Percentiles rank a stretch among this genome's conserved stretches.
phyloP scores from a whole-genome alignment of 2,113 vertebrate genomes.

The Ammodytes dubius region DNA sequence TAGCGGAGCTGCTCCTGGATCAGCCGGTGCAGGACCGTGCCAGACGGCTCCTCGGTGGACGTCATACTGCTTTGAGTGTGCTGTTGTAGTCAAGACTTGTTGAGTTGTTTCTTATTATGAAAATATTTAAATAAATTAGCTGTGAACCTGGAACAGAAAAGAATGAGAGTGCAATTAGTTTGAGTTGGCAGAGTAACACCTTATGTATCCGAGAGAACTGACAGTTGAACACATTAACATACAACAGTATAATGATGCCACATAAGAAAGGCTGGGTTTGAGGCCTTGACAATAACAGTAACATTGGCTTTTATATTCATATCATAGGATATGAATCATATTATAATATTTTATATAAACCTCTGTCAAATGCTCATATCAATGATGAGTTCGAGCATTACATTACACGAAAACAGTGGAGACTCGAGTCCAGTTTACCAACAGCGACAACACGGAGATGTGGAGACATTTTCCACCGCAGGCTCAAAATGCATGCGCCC shows the following conservation, averaged over 20 bases:
- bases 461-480: constrained; percentile 68
- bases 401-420: neutral
- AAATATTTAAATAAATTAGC: constrained; percentile 28
- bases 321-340: neutral
- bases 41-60: constrained; percentile 91
- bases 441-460: constrained; percentile 72
- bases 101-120: constrained; percentile 12
- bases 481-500: constrained; percentile 62
- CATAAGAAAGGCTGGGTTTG: neutral
- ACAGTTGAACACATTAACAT: neutral
- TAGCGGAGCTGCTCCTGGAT: constrained; percentile 99
- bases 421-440: neutral
- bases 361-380: neutral
- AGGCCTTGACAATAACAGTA: neutral
- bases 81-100: constrained; percentile 27
- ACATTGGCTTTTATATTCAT: neutral
- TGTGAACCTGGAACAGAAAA: constrained; percentile 60
- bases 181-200: neutral
- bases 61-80: constrained; percentile 62
- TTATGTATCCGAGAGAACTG: neutral
- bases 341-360: neutral
- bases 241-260: neutral
- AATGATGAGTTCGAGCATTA: neutral
- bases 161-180: constrained; percentile 1
- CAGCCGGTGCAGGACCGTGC: constrained; percentile 96